phyloP scores from a whole-genome alignment of 2,888 invertebrate genomes.

The Tillus elongatus region DNA sequence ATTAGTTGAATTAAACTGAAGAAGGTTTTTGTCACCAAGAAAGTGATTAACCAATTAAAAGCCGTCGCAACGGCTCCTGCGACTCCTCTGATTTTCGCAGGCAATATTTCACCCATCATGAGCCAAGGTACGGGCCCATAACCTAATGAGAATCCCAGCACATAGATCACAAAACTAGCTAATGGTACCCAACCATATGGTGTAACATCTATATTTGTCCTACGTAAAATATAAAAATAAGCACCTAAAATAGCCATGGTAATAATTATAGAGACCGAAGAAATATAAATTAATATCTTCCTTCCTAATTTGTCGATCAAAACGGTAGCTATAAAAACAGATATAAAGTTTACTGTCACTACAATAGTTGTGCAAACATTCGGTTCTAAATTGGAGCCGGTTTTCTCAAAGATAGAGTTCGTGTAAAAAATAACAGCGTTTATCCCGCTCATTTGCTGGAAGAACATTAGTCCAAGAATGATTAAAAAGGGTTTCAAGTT shows the following conservation, averaged over 20 bases:
- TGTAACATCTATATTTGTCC: constrained; percentile 50
- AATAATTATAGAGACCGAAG: constrained; percentile 66
- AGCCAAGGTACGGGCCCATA: constrained; percentile 61
- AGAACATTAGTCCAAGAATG: constrained; percentile 83
- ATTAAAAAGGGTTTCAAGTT: constrained; percentile 73
- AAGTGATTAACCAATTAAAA: constrained; percentile 86
- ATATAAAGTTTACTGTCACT: constrained; percentile 79
- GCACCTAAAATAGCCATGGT: constrained; percentile 63
- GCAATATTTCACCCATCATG: constrained; percentile 90
- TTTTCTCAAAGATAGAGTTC: constrained; percentile 71
- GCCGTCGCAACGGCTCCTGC: constrained; percentile 84
- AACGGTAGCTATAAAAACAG: constrained; percentile 77
- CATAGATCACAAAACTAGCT: constrained; percentile 70
- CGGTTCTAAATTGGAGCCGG: constrained; percentile 70
- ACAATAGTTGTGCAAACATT: constrained; percentile 76
- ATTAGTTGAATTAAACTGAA: constrained; percentile 55
- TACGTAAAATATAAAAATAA: constrained; percentile 66
- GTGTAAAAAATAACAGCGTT: constrained; percentile 95
- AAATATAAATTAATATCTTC: constrained; percentile 78
- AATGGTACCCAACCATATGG: constrained; percentile 71
- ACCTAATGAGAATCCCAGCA: constrained; percentile 80
- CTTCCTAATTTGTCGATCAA: constrained; percentile 85
- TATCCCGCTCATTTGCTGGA: constrained; percentile 92
- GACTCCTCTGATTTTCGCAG: constrained; percentile 76
- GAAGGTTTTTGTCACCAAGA: constrained; percentile 81